These are phyloP conservation scores for Magallana ariakensis DNA, from an alignment of 1,140 invertebrate species.

Conservation along the genomic window DNA sequence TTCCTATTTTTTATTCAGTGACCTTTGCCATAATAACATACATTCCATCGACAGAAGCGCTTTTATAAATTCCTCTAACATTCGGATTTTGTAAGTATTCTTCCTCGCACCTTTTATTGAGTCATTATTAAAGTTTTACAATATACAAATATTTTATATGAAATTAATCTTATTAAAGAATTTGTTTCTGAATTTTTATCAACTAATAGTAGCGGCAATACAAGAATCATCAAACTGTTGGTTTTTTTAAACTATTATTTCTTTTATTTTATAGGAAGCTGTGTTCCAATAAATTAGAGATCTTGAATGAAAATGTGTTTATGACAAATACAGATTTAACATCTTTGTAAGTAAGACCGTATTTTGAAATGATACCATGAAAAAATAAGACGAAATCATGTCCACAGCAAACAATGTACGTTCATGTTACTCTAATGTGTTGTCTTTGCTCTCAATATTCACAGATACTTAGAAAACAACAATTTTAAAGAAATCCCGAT, in stretches of 20 bases:
- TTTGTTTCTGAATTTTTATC: too few species aligned
- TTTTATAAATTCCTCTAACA: neutral
- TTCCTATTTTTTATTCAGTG: neutral
- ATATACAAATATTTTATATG: too few species aligned
- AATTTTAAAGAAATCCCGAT: neutral
- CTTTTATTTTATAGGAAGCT: neutral
- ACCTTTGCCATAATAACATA: neutral
- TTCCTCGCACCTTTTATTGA: neutral
- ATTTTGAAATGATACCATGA: neutral
- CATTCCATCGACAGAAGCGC: neutral
- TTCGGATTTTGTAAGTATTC: slow-evolving; percentile 3
- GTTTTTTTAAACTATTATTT: too few species aligned
- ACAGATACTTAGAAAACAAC: slow-evolving; percentile 15
- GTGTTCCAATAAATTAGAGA: neutral
- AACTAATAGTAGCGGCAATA: too few species aligned
- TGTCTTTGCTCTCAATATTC: too few species aligned
- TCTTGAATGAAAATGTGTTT: neutral
- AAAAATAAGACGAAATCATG: too few species aligned
- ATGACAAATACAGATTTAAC: neutral
- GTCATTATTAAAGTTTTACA: too few species aligned
- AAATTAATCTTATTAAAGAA: too few species aligned
- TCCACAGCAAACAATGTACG: too few species aligned
- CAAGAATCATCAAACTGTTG: too few species aligned
- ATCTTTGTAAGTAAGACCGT: neutral
- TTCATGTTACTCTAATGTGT: too few species aligned